These are phyloP conservation scores for Halcyon chelicuti DNA, from an alignment of 2,797 vertebrate species.

Conservation along the genomic window DNA sequence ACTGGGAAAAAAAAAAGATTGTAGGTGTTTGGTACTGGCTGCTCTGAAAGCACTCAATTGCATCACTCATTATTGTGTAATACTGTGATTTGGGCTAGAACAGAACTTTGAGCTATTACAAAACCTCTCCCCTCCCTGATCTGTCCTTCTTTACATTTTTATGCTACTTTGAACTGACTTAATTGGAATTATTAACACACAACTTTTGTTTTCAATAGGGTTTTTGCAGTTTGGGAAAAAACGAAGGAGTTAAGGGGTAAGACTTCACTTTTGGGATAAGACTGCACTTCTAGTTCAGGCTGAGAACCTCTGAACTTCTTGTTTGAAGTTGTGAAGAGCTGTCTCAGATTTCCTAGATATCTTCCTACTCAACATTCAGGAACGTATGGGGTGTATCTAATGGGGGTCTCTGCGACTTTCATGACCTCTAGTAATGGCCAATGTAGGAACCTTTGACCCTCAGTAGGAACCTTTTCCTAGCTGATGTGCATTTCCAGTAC, in stretches of 20 bases:
- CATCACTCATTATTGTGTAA: not conserved
- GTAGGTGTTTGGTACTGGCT: not conserved
- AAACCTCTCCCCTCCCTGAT: not conserved
- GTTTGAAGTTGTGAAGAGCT: not conserved
- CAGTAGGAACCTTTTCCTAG: not conserved
- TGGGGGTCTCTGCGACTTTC: not conserved
- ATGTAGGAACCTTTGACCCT: too few relatives aligned
- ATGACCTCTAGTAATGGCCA: not conserved
- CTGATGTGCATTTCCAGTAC: not conserved
- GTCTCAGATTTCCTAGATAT: too few relatives aligned
- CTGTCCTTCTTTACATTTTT: not conserved
- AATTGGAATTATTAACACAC: not conserved
- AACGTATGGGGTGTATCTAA: accelerated
- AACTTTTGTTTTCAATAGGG: not conserved
- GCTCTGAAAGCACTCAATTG: not conserved
- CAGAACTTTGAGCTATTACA: not conserved
- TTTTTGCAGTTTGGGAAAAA: accelerated
- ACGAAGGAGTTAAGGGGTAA: not conserved
- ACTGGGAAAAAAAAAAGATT: not conserved
- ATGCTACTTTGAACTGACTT: not conserved
- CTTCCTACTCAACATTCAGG: not conserved
- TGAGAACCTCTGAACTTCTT: not conserved
- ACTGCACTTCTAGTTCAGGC: not conserved
- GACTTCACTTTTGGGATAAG: not conserved
- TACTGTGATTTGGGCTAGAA: not conserved